phyloP scores from a whole-genome alignment of 1,140 invertebrate genomes.

The Megalonaias nervosa region DNA sequence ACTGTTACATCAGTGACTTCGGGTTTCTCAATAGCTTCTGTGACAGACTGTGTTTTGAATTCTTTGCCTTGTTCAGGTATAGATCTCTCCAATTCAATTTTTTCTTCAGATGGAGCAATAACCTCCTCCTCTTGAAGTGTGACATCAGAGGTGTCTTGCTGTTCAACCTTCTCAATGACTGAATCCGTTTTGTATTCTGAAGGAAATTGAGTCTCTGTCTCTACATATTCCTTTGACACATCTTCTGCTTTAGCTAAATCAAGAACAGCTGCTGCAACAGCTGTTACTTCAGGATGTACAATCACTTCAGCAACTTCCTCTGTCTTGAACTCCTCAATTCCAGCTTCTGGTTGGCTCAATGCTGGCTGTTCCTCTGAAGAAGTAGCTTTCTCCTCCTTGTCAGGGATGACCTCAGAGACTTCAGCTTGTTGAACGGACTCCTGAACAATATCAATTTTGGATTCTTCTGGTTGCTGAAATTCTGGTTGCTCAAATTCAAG shows the following conservation, averaged over 20 bases:
- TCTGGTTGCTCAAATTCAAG: constrained; percentile 43
- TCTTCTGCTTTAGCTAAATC: constrained; percentile 9
- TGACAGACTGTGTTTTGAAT: background rate
- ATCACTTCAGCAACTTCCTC: constrained; percentile 34
- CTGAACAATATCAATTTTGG: constrained; percentile 39
- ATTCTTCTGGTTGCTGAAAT: constrained; percentile 37
- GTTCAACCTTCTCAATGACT: constrained; percentile 13
- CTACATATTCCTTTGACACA: too few relatives aligned
- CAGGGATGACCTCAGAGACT: constrained; percentile 26
- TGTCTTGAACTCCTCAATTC: constrained; percentile 34
- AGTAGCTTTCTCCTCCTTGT: constrained; percentile 5
- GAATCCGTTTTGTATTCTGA: background rate
- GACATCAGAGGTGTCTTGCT: too few relatives aligned
- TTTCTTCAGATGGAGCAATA: background rate
- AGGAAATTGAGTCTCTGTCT: too few relatives aligned
- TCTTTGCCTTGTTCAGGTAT: background rate
- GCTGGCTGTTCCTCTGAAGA: constrained; percentile 17
- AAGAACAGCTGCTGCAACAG: constrained; percentile 13
- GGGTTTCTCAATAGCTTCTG: constrained; percentile 10
- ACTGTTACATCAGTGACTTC: constrained; percentile 11
- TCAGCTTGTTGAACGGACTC: constrained; percentile 39
- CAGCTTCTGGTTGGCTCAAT: constrained; percentile 16
- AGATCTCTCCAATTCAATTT: constrained; percentile 6
- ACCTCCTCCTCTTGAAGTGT: too few relatives aligned
- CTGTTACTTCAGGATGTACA: constrained; percentile 20